A percentile compares a stretch with the other conserved stretches of the same genome.
Conservation (phyloP, 2,888 invertebrate species). For the Harmothoe impar region DNA sequence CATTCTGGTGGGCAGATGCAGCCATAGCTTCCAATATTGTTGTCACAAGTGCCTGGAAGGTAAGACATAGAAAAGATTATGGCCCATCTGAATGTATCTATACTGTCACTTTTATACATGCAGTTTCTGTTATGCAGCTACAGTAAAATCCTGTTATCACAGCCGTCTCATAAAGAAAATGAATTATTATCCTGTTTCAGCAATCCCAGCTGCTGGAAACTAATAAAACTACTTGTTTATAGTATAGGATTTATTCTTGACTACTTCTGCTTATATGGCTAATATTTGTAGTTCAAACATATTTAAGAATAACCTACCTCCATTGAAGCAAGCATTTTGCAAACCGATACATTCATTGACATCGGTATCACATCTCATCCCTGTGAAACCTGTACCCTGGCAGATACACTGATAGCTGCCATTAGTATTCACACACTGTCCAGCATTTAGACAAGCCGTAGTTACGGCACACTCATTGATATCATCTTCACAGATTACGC, state of each 20-base stretch:
- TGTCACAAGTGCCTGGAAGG: conserved; percentile 73
- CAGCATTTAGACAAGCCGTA: conserved; percentile 74
- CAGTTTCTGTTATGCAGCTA: too few relatives aligned
- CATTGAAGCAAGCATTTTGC: conserved; percentile 74
- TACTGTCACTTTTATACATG: too few relatives aligned
- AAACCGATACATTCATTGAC: conserved; percentile 92
- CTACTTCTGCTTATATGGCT: neutral
- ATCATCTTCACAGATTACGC: conserved; percentile 84
- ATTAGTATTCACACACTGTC: conserved; percentile 73
- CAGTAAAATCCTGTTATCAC: too few relatives aligned
- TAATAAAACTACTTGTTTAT: too few relatives aligned
- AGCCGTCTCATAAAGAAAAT: too few relatives aligned
- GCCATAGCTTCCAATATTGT: conserved; percentile 72
- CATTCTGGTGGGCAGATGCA: conserved; percentile 76
- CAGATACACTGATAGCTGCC: conserved; percentile 76
- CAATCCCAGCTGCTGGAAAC: too few relatives aligned
- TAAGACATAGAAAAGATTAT: too few relatives aligned
- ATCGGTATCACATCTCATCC: conserved; percentile 83
- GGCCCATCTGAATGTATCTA: too few relatives aligned
- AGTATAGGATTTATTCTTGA: too few relatives aligned
- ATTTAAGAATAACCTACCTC: conserved; percentile 72
- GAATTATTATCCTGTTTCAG: too few relatives aligned
- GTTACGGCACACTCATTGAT: conserved; percentile 91
- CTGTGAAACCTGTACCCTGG: conserved; percentile 75
- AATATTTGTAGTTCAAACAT: neutral